Evolutionary conservation across 2,113 vertebrate genomes (phyloP).

Genomic region (Cavia aperea): DNA sequence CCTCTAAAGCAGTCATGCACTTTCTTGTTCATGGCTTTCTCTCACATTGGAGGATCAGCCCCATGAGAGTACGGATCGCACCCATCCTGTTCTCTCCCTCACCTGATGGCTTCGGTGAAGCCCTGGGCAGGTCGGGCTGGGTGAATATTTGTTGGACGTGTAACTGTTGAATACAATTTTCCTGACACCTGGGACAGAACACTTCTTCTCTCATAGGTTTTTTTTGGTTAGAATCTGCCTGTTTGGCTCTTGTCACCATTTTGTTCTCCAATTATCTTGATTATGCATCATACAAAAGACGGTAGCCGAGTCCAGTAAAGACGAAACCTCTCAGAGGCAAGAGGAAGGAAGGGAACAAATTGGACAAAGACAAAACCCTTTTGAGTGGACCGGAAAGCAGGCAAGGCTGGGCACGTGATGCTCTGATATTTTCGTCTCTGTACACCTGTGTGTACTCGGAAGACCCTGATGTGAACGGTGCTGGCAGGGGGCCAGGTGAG

Average conservation of each 20-base stretch:
- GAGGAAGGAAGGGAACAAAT: neutral
- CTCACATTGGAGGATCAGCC: neutral
- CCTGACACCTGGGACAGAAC: neutral
- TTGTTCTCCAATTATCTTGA: neutral
- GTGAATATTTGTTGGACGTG: neutral
- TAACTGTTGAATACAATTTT: neutral
- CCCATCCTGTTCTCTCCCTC: neutral
- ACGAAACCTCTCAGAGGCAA: neutral
- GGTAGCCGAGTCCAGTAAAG: neutral
- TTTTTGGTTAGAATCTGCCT: neutral
- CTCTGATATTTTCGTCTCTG: fast-evolving
- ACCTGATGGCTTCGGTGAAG: neutral
- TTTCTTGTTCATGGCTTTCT: neutral
- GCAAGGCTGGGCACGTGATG: fast-evolving
- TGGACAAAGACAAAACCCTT: neutral
- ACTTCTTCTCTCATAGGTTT: neutral
- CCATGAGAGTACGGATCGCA: fast-evolving
- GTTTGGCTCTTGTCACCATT: neutral
- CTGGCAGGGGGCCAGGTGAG: neutral
- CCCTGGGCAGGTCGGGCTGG: no score
- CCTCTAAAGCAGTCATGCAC: neutral
- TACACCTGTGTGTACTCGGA: neutral
- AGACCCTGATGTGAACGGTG: neutral
- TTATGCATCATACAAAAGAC: neutral
- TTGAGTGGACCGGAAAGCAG: neutral